These are phyloP conservation scores for Melikaiella ostensackeni DNA, from an alignment of 2,888 invertebrate species.

Conservation along the genomic window DNA sequence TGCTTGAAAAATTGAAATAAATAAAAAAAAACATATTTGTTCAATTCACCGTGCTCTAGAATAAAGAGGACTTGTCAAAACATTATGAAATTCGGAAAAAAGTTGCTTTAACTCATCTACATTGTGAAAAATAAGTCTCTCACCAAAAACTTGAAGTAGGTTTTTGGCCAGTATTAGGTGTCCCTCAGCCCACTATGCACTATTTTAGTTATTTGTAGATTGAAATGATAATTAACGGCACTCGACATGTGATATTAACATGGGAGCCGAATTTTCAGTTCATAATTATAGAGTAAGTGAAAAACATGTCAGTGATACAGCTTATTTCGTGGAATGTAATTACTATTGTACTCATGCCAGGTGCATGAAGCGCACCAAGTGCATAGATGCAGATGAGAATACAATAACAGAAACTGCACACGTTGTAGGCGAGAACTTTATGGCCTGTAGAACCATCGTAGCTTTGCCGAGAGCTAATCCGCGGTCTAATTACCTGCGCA, in stretches of 20 bases:
- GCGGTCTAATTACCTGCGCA: conserved; percentile 35
- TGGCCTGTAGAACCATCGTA: conserved; percentile 23
- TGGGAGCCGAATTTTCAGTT: neutral
- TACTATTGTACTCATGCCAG: conserved; percentile 12
- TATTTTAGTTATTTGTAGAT: neutral
- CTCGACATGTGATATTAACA: neutral
- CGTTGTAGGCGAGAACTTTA: conserved; percentile 37
- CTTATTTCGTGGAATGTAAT: conserved; percentile 32
- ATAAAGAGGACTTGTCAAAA: no score
- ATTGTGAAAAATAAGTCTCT: no score
- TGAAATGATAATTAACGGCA: neutral
- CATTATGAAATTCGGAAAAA: no score
- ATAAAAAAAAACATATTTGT: no score
- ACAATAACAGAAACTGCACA: conserved; percentile 22
- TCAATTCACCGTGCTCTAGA: no score
- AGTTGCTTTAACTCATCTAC: no score
- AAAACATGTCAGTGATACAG: conserved; percentile 12
- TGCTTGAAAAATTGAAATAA: no score
- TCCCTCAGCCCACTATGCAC: no score
- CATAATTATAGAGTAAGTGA: neutral
- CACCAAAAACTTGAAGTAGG: no score
- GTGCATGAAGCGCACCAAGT: conserved; percentile 12
- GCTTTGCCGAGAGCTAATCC: conserved; percentile 36
- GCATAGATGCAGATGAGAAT: conserved; percentile 25
- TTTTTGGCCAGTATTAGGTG: no score